phyloP scores from a whole-genome alignment of 2,888 invertebrate genomes.

The Parnassius apollo region DNA sequence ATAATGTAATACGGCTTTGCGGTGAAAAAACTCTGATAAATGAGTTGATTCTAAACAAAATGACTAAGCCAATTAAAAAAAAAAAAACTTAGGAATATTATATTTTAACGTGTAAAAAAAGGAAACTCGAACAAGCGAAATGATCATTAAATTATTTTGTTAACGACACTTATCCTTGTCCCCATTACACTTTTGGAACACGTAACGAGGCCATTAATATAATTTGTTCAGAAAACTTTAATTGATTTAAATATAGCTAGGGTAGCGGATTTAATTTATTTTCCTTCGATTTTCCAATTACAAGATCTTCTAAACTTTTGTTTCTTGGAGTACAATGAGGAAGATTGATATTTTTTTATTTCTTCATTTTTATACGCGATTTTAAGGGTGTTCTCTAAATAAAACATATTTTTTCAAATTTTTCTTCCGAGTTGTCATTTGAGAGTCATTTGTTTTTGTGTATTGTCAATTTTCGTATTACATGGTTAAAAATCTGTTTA shows the following conservation, averaged over 20 bases:
- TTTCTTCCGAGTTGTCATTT: no score
- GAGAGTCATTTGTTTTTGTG: no score
- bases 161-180: conserved; percentile 17
- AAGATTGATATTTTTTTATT: neutral
- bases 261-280: conserved; percentile 17
- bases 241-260: conserved; percentile 25
- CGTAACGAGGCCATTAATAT: conserved; percentile 23
- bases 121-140: neutral
- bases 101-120: no score
- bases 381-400: neutral
- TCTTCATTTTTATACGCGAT: neutral
- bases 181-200: conserved; percentile 20
- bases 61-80: no score
- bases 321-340: neutral
- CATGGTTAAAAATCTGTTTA: no score
- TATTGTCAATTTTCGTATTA: no score
- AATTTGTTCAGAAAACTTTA: conserved; percentile 24
- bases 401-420: no score
- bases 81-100: no score
- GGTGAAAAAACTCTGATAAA: no score
- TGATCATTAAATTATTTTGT: conserved; percentile 21
- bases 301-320: conserved; percentile 2
- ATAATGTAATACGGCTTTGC: no score
- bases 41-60: no score
- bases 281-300: neutral